These are phyloP conservation scores for Acanthurus leucopareius DNA, from an alignment of 2,797 vertebrate genomes.

Conservation along the genomic window DNA sequence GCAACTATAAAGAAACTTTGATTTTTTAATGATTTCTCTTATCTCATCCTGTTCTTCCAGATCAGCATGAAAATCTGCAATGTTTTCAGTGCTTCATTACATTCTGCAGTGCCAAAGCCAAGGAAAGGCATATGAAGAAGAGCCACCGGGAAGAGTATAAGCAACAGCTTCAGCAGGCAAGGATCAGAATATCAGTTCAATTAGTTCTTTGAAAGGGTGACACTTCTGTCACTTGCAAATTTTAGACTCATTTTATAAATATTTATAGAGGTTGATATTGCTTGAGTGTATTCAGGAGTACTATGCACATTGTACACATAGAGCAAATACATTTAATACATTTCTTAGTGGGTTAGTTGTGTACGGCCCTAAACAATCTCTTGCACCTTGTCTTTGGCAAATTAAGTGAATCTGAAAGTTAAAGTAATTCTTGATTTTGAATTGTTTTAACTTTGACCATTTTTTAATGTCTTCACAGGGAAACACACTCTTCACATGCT, in stretches of 20 bases:
- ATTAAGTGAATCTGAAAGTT: not conserved
- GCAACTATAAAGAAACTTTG: not conserved
- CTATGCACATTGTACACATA: not conserved
- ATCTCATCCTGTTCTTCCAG: constrained; percentile 58
- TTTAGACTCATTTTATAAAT: not conserved
- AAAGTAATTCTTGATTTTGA: not conserved
- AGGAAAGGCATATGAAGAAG: constrained; percentile 91
- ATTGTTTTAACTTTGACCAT: not conserved
- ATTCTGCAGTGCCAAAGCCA: constrained; percentile 90
- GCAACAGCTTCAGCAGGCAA: constrained; percentile 88
- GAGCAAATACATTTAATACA: too few species aligned
- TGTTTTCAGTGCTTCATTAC: constrained; percentile 92
- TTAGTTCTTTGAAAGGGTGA: not conserved
- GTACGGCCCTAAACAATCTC: too few species aligned
- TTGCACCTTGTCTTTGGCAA: not conserved
- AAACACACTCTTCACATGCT: constrained; percentile 90
- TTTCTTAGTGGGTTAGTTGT: too few species aligned
- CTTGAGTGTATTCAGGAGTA: not conserved
- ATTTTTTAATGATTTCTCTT: not conserved
- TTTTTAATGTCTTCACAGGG: constrained; percentile 69
- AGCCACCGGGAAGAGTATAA: constrained; percentile 90
- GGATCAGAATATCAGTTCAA: not conserved
- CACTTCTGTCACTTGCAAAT: not conserved
- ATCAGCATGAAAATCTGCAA: constrained; percentile 89
- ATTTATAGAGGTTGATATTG: not conserved